Conservation (phyloP, 1,140 invertebrate genomes). For the Drosophila subobscura region DNA sequence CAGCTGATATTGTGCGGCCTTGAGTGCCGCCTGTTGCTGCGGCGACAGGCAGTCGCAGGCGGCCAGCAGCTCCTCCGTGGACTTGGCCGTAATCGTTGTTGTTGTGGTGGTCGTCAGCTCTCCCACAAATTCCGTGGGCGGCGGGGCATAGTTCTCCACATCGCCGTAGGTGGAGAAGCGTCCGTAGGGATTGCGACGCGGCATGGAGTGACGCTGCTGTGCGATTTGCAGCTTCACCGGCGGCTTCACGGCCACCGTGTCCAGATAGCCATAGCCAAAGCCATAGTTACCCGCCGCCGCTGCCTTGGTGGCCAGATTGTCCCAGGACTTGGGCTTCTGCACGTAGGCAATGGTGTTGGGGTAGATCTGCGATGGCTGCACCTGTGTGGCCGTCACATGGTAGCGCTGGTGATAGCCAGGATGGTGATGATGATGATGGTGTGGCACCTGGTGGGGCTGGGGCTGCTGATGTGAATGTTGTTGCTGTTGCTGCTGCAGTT, state of each 20-base stretch:
- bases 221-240: constrained; percentile 84
- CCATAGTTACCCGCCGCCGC: constrained; percentile 88
- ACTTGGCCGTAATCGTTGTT: constrained; percentile 87
- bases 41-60: constrained; percentile 75
- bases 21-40: constrained; percentile 70
- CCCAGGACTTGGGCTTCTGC: constrained; percentile 93
- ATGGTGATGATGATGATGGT: constrained; percentile 70
- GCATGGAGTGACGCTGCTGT: constrained; percentile 84
- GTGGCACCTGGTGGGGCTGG: constrained; percentile 52
- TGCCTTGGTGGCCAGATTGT: constrained; percentile 92
- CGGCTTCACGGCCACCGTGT: constrained; percentile 86
- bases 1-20: constrained; percentile 75
- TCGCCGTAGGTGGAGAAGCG: constrained; percentile 83
- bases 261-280: constrained; percentile 92
- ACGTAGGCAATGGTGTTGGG: constrained; percentile 85
- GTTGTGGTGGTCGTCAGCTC: constrained; percentile 85
- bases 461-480: constrained; percentile 31
- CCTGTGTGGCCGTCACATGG: constrained; percentile 84
- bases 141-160: constrained; percentile 82
- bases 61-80: constrained; percentile 90
- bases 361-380: constrained; percentile 84
- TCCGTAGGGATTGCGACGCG: constrained; percentile 84
- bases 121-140: constrained; percentile 84
- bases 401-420: constrained; percentile 66
- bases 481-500: constrained; percentile 21